phyloP scores from a whole-genome alignment of 2,113 vertebrate species.

The Toxostoma redivivum region DNA sequence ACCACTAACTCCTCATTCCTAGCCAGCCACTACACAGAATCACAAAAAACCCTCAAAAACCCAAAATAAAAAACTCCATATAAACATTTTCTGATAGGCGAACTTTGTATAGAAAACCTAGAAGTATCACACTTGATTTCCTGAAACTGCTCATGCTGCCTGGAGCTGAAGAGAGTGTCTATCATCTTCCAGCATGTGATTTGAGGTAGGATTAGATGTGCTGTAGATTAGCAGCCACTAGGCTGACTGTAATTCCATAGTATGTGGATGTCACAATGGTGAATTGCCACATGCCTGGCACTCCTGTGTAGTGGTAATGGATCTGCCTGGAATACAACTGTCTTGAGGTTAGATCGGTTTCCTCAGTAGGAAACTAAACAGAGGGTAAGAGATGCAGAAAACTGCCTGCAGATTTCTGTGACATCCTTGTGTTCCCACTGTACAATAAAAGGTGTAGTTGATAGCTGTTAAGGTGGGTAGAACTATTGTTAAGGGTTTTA shows the following conservation, averaged over 20 bases:
- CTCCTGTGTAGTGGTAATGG: background rate
- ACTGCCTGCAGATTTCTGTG: background rate
- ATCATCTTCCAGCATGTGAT: background rate
- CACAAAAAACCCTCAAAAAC: background rate
- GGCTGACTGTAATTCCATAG: background rate
- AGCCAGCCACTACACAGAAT: background rate
- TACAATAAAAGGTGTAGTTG: background rate
- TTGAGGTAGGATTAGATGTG: background rate
- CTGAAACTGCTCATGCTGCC: background rate
- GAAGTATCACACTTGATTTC: background rate
- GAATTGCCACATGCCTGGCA: background rate
- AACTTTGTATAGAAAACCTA: background rate
- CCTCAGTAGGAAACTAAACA: slow-evolving; percentile 6
- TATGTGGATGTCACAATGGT: background rate
- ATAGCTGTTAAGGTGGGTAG: background rate
- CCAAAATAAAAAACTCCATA: background rate
- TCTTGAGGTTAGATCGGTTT: background rate
- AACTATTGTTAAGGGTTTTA: background rate
- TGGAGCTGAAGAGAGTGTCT: background rate
- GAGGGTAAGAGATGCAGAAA: background rate
- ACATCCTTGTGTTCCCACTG: background rate
- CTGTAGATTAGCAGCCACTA: background rate
- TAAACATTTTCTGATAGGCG: background rate
- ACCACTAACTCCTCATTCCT: background rate
- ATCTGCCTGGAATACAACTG: background rate